phyloP scores from a whole-genome alignment of 2,113 vertebrate species.

The Anoura caudifer region DNA sequence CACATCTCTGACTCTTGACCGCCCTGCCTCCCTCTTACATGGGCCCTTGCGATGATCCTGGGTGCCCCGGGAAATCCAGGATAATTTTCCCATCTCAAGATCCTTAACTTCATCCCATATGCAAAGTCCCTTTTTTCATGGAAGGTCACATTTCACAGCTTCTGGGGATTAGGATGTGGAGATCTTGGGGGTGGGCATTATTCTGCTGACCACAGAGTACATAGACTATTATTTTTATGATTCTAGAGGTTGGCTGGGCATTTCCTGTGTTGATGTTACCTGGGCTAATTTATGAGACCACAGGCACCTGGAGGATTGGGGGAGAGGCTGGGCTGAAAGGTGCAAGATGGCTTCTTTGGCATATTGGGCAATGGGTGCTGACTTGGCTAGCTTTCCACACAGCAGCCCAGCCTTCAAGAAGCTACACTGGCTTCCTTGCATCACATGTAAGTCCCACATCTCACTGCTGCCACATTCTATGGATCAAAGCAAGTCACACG shows the following conservation, averaged over 20 bases:
- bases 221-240: neutral
- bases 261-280: neutral
- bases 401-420: neutral
- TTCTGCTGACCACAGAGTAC: neutral
- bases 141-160: neutral
- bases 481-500: no score
- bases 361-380: neutral
- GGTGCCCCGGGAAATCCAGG: neutral
- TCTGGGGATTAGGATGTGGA: neutral
- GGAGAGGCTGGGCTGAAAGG: neutral
- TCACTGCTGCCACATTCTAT: neutral
- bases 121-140: neutral
- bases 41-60: neutral
- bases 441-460: neutral
- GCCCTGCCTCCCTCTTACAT: neutral
- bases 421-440: neutral
- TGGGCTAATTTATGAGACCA: neutral
- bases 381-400: neutral
- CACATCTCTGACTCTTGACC: neutral
- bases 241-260: neutral
- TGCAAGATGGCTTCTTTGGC: neutral
- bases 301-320: neutral
- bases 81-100: neutral
- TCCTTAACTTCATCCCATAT: neutral
- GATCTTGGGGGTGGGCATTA: neutral